Evolutionary conservation across 2,797 vertebrate species (phyloP).

Genomic region (Allobates femoralis): DNA sequence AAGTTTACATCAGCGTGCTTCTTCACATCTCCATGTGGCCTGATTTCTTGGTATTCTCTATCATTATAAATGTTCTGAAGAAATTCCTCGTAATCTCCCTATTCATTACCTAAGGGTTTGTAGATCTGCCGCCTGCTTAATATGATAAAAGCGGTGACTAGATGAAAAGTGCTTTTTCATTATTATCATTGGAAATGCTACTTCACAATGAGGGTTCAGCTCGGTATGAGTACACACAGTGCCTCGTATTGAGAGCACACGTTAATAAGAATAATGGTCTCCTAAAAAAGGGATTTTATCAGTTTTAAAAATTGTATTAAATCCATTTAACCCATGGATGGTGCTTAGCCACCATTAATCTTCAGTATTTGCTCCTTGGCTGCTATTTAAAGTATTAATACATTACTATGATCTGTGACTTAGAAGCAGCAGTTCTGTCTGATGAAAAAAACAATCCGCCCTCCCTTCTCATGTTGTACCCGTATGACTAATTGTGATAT

Average conservation of each 20-base stretch:
- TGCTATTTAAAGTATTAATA: background rate
- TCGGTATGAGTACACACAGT: background rate
- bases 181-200: background rate
- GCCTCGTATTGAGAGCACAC: background rate
- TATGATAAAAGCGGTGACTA: background rate
- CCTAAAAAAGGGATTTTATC: background rate
- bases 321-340: background rate
- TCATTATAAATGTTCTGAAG: background rate
- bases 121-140: background rate
- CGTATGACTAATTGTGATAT: no score
- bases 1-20: background rate
- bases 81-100: background rate
- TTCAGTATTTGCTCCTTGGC: background rate
- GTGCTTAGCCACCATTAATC: background rate
- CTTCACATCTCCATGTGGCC: background rate
- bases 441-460: no score
- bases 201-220: background rate
- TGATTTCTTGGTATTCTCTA: background rate
- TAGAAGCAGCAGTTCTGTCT: no score
- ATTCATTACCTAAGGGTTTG: background rate
- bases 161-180: constrained; percentile 7
- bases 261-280: background rate
- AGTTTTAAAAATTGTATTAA: background rate
- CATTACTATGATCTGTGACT: no score
- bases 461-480: no score